phyloP scores from a whole-genome alignment of 2,888 invertebrate genomes.

The Chaetogeoica ovagalla region DNA sequence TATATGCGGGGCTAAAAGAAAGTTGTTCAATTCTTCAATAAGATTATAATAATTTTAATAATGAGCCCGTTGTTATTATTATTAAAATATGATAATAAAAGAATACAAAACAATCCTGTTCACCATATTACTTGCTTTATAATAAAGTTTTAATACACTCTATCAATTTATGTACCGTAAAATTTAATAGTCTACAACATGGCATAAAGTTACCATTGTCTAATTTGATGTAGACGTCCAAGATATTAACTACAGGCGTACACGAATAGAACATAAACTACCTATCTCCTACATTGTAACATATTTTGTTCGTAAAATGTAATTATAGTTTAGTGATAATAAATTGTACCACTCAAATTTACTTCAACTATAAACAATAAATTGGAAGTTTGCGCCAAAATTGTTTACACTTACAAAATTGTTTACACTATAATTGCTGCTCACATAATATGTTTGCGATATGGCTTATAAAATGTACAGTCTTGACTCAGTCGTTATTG shows the following conservation, averaged over 20 bases:
- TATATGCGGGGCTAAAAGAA: background rate
- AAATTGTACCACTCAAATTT: background rate
- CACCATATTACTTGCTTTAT: background rate
- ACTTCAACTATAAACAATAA: background rate
- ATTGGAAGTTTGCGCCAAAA: background rate
- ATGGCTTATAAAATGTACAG: background rate
- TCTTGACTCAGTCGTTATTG: background rate
- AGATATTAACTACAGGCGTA: too few species aligned
- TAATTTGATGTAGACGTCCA: background rate
- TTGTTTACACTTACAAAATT: background rate
- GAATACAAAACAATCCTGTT: background rate
- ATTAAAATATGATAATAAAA: background rate
- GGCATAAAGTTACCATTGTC: background rate
- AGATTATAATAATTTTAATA: background rate
- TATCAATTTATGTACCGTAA: background rate
- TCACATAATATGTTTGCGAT: constrained; percentile 1
- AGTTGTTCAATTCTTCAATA: background rate
- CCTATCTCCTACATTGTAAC: too few species aligned
- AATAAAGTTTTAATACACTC: background rate
- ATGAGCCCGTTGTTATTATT: background rate
- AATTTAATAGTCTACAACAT: too few species aligned
- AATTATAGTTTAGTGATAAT: background rate
- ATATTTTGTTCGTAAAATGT: background rate
- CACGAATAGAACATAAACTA: background rate
- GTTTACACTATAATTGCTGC: background rate